Conservation (phyloP, 2,888 invertebrate genomes). For the Cosmopolites sordidus region DNA sequence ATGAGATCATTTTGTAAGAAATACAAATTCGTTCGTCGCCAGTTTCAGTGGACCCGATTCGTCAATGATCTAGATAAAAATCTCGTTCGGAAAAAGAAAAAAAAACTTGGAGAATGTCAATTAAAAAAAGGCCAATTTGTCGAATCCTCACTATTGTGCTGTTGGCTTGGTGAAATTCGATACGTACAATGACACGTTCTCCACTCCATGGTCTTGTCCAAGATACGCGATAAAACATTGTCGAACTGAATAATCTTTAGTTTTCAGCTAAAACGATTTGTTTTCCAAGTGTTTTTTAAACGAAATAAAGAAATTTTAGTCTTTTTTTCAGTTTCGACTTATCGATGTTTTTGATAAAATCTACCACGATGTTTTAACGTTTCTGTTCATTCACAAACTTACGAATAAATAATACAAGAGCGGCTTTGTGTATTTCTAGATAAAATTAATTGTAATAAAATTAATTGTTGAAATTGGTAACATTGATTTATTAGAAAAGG, state of each 20-base stretch:
- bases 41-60: slow-evolving; percentile 19
- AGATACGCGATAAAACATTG: slow-evolving; percentile 1
- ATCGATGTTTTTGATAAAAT: too few relatives aligned
- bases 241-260: not conserved
- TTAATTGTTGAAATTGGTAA: too few relatives aligned
- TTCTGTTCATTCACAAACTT: too few relatives aligned
- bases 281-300: not conserved
- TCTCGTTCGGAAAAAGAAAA: slow-evolving; percentile 5
- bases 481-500: too few relatives aligned
- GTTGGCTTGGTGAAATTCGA: slow-evolving; percentile 13
- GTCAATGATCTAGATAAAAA: slow-evolving; percentile 17
- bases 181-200: slow-evolving; percentile 2
- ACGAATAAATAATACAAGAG: too few relatives aligned
- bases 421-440: too few relatives aligned
- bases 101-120: slow-evolving; percentile 19
- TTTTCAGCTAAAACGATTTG: not conserved
- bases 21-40: slow-evolving; percentile 22
- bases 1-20: slow-evolving; percentile 18
- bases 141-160: slow-evolving; percentile 13
- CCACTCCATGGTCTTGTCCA: not conserved
- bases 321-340: too few relatives aligned
- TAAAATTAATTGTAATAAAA: too few relatives aligned
- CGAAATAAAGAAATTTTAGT: not conserved
- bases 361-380: too few relatives aligned
- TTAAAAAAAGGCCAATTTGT: slow-evolving; percentile 15